Evolutionary conservation across 92 coral and sea anemone species (phyloP).

Genomic region (Pocillopora meandrina): DNA sequence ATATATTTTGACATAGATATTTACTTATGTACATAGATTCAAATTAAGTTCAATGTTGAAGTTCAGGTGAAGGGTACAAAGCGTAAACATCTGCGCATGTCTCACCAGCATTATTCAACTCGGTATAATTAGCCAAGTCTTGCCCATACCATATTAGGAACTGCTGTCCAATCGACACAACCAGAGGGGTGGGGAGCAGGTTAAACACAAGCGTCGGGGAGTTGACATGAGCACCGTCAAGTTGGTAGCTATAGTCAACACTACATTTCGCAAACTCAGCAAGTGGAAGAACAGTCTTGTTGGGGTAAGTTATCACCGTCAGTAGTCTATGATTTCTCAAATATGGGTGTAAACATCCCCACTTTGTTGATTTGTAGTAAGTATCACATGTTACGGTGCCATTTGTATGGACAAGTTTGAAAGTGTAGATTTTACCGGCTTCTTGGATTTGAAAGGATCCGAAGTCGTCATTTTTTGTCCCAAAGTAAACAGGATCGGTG

Average conservation of each 20-base stretch:
- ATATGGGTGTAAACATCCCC: neutral
- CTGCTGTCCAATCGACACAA: neutral
- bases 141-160: neutral
- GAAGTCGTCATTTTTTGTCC: neutral
- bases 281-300: neutral
- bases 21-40: too few species aligned
- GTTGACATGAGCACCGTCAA: neutral
- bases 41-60: too few species aligned
- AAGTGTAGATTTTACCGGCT: neutral
- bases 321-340: neutral
- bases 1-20: too few species aligned
- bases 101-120: neutral
- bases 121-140: neutral
- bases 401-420: neutral
- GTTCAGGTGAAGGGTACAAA: neutral
- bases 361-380: neutral
- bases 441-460: neutral
- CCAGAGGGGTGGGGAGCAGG: too few species aligned
- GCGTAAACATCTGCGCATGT: neutral
- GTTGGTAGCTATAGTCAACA: neutral
- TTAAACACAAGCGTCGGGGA: too few species aligned
- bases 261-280: neutral
- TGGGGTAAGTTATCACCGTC: neutral
- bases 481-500: neutral
- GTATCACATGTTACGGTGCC: neutral